These are phyloP conservation scores for Frankliniella intonsa DNA, from an alignment of 2,888 invertebrate genomes.

Conservation along the genomic window DNA sequence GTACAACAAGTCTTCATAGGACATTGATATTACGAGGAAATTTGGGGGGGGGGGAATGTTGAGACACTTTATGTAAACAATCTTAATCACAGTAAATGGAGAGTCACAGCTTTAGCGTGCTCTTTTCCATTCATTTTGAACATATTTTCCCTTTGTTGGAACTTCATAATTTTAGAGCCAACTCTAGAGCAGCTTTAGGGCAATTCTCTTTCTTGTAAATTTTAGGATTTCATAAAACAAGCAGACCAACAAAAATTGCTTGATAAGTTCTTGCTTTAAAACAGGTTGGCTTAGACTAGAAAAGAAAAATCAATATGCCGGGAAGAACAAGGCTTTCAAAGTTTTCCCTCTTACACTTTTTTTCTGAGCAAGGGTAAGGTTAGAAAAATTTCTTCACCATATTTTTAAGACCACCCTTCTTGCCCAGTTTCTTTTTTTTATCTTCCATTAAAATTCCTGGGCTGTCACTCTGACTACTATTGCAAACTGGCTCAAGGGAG, in stretches of 20 bases:
- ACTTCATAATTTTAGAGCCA: too few relatives aligned
- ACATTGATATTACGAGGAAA: too few relatives aligned
- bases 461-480: not conserved
- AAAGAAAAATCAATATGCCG: not conserved
- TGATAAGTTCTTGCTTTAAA: too few relatives aligned
- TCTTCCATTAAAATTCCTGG: not conserved
- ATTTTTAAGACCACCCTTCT: not conserved
- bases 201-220: not conserved
- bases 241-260: not conserved
- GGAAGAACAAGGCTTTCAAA: not conserved
- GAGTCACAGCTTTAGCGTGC: not conserved
- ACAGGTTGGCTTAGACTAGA: not conserved
- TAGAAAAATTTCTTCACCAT: conserved; percentile 10
- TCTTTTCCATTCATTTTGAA: too few relatives aligned
- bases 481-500: not conserved
- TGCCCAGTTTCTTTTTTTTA: not conserved
- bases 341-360: not conserved
- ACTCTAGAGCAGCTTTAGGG: too few relatives aligned
- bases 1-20: too few relatives aligned
- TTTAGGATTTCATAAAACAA: not conserved
- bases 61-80: not conserved
- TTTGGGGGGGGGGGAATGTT: not conserved
- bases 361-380: not conserved
- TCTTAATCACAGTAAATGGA: not conserved
- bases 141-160: too few relatives aligned